These are phyloP conservation scores for Dynastes maya DNA, from an alignment of 2,888 invertebrate genomes.

Conservation along the genomic window DNA sequence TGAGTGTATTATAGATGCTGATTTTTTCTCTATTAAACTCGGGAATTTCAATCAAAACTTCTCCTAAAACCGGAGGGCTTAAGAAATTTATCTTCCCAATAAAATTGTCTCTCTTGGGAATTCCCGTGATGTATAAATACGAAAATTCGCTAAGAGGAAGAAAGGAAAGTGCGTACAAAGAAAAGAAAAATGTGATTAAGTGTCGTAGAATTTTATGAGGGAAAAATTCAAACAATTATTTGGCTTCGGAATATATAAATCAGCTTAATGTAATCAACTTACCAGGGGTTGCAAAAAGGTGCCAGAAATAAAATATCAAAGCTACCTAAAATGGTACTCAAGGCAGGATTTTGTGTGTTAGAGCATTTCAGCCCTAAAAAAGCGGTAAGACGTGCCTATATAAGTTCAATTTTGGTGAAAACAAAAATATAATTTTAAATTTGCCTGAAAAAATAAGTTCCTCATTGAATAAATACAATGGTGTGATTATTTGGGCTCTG, in stretches of 20 bases:
- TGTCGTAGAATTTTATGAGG: background rate
- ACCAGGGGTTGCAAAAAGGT: background rate
- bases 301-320: background rate
- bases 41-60: background rate
- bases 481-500: too few relatives aligned
- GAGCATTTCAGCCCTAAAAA: too few relatives aligned
- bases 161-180: background rate
- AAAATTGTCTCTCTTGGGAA: background rate
- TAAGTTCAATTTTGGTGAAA: too few relatives aligned
- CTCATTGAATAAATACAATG: too few relatives aligned
- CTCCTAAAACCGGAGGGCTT: background rate
- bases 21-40: background rate
- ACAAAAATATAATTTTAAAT: too few relatives aligned
- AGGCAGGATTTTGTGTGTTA: too few relatives aligned
- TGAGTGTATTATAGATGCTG: background rate
- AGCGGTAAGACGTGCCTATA: too few relatives aligned
- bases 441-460: too few relatives aligned
- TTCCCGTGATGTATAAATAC: background rate
- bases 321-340: too few relatives aligned
- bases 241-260: background rate
- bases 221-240: slow-evolving; percentile 17
- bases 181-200: background rate
- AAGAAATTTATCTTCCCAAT: slow-evolving; percentile 12
- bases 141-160: background rate
- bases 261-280: slow-evolving; percentile 12